phyloP scores from a whole-genome alignment of 2,113 vertebrate genomes.

The crab-eating macaque (Macaca fascicularis) region T2T-MFA8v1.1 NC_088394.1:8268501-8269000 shows the following conservation, averaged over 20 bases:
- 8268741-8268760: constrained; percentile 63
- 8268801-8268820: background rate
- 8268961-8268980: constrained; percentile 40
- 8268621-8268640: constrained; percentile 38
- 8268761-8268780: constrained; percentile 64
- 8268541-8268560: background rate
- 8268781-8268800: constrained; percentile 46
- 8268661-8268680: background rate
- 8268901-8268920: accelerated
- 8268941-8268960: background rate
- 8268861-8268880: constrained; percentile 75
- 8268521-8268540: background rate
- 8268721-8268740: constrained; percentile 57
- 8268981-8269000: background rate
- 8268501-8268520: background rate
- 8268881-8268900: constrained; percentile 55
- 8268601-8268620: background rate
- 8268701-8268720: constrained; percentile 55
- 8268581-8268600: background rate
- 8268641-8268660: background rate
- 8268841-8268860: background rate
- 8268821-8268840: background rate
- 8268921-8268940: background rate
- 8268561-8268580: background rate
- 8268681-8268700: constrained; percentile 40